Evolutionary conservation across 1,140 invertebrate genomes (phyloP).

Genomic region (Paraescarpia echinospica): DNA sequence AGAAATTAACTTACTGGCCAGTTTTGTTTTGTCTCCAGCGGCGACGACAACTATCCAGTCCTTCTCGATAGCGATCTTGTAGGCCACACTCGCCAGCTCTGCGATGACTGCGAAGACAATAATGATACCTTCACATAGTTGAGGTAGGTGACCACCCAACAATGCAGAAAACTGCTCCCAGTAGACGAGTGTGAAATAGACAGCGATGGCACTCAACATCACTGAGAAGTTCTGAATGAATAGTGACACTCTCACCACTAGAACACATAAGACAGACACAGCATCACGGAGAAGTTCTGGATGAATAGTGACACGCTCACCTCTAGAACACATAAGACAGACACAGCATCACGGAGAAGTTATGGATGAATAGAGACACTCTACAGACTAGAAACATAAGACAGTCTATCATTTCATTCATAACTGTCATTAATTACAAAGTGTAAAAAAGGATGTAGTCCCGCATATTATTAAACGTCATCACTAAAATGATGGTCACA

Average conservation of each 20-base stretch:
- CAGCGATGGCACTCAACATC: slow-evolving; percentile 19
- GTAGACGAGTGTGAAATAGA: slow-evolving; percentile 23
- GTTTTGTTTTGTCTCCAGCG: slow-evolving; percentile 31
- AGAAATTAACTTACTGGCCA: slow-evolving; percentile 28
- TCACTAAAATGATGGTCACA: too few species aligned
- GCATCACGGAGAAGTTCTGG: slow-evolving; percentile 29
- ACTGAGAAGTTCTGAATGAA: slow-evolving; percentile 32
- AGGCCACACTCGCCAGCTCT: slow-evolving; percentile 53
- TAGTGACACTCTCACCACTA: slow-evolving; percentile 28
- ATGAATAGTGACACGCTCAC: slow-evolving; percentile 27
- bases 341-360: slow-evolving; percentile 27
- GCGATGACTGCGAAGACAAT: slow-evolving; percentile 47
- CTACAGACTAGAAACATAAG: too few species aligned
- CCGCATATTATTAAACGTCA: too few species aligned
- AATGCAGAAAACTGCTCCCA: neutral
- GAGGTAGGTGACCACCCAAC: neutral
- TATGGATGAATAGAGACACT: slow-evolving; percentile 9
- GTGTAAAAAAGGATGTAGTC: too few species aligned
- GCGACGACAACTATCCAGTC: slow-evolving; percentile 61
- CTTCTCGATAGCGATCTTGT: slow-evolving; percentile 57
- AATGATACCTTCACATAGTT: slow-evolving; percentile 38
- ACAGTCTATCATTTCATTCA: too few species aligned
- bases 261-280: neutral
- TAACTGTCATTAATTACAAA: too few species aligned
- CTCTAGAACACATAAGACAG: slow-evolving; percentile 19